phyloP scores from a whole-genome alignment of 2,888 invertebrate species.

The Caenorhabditis zanzibari region DNA sequence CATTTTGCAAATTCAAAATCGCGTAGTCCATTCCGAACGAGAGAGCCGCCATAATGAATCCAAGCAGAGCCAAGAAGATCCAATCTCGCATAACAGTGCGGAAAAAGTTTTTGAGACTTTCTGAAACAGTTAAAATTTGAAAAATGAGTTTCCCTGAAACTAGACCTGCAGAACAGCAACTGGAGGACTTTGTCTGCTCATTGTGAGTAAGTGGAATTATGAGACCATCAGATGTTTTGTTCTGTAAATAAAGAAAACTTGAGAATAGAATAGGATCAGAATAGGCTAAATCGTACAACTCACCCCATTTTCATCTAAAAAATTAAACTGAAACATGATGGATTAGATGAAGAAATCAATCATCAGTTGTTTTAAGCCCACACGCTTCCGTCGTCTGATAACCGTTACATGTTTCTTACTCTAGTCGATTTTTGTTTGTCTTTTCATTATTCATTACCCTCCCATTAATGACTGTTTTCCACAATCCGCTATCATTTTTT shows the following conservation, averaged over 20 bases:
- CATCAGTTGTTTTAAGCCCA: constrained; percentile 31
- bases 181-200: constrained; percentile 22
- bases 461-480: not conserved
- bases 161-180: constrained; percentile 48
- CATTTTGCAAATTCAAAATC: constrained; percentile 76
- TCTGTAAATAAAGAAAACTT: constrained; percentile 27
- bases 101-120: constrained; percentile 41
- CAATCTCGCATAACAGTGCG: constrained; percentile 83
- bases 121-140: constrained; percentile 22
- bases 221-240: constrained; percentile 59
- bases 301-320: constrained; percentile 42
- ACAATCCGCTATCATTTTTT: not conserved
- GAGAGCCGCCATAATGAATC: constrained; percentile 84
- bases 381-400: constrained; percentile 33
- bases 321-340: constrained; percentile 38
- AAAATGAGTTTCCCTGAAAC: not conserved
- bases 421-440: constrained; percentile 37
- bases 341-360: constrained; percentile 32
- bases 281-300: not conserved
- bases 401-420: constrained; percentile 30
- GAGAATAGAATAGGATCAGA: not conserved
- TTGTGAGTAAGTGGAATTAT: constrained; percentile 52
- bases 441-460: constrained; percentile 37
- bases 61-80: constrained; percentile 85
- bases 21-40: constrained; percentile 78